Base-by-base conservation (phyloP, 2,113 vertebrate species). In the Passer montanus region DNA sequence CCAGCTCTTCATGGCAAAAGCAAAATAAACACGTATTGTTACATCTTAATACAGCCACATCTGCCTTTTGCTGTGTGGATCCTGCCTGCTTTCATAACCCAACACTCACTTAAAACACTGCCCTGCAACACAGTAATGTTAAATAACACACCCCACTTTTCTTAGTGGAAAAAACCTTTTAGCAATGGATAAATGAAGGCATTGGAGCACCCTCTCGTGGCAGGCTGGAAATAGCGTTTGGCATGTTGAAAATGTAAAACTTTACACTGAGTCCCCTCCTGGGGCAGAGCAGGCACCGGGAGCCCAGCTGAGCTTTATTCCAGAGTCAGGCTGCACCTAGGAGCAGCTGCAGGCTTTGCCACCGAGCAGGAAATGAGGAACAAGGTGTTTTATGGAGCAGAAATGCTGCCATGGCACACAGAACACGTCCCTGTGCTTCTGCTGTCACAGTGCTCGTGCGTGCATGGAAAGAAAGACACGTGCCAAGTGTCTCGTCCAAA, bases 191-290 rank as follows among this genome's bases (percentile, higher is more conserved):
- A 21, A 50, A 41, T 7, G 16, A 33, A 92, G 93, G 93, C 58
- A 53, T 59, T 77, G 83, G 31, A 97, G 97, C 97, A 97, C 96
- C 97, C 97, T 95, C 98, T 98, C 90, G 96, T 95, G 98, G 98
- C 88, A 96, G 63, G 60, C 37, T 87, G 28, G 63, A 90, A 94
- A 96, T 3, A 47, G 33, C 15, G 17, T 37, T 37, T 37, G 35
- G 35, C 7, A 13, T 4, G 26, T 4, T 30, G 5, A 30, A 68
- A 53, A 35, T 35, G 1, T 10, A 0, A 0, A 27, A 55, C 55
- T 35, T 47, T 3, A 14, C 8, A 21, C 9, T 33, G 39, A 80
- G 37, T 3, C 24, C 19, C 21, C n/a, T 21, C 8, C 49, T 24
- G 59, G 33, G 47, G 46, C 58, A n/a, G 3, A 19, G 47, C 41